Conservation (phyloP, 2,888 invertebrate genomes). For the Agriopis aurantiaria region DNA sequence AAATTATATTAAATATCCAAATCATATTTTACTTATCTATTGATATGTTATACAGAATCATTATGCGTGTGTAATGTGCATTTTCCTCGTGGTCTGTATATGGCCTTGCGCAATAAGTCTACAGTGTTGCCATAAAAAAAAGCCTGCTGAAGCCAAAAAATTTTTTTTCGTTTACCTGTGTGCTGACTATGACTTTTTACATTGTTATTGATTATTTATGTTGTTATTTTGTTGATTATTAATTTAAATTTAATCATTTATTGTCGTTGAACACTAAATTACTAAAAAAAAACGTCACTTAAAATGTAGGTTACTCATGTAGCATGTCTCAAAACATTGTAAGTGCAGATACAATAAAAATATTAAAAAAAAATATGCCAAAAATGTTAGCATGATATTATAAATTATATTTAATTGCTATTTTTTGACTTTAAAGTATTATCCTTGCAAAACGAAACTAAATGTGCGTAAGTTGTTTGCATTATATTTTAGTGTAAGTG, state of each 20-base stretch:
- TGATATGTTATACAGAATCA: too few species aligned
- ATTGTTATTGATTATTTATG: conserved; percentile 51
- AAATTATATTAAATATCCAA: too few species aligned
- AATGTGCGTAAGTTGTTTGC: conserved; percentile 5
- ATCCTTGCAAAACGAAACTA: conserved; percentile 18
- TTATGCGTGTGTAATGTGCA: conserved; percentile 21
- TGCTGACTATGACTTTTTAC: conserved; percentile 40
- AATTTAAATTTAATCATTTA: conserved; percentile 12
- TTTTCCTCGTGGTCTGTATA: conserved; percentile 11
- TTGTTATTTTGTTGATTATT: conserved; percentile 50
- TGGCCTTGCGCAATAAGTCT: conserved; percentile 42
- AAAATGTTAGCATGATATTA: conserved; percentile 37
- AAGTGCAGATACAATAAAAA: conserved; percentile 20
- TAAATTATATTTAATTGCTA: conserved; percentile 43
- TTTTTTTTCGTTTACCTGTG: conserved; percentile 53
- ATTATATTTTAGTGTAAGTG: conserved; percentile 15
- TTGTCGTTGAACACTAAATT: conserved; percentile 13
- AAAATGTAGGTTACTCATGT: conserved; percentile 27
- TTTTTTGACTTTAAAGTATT: conserved; percentile 53
- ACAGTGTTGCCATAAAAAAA: conserved; percentile 53
- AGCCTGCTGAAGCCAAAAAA: conserved; percentile 55
- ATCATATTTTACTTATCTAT: too few species aligned
- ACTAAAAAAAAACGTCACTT: conserved; percentile 15
- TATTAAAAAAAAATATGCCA: conserved; percentile 21
- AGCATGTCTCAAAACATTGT: conserved; percentile 21